Evolutionary conservation across 2,888 invertebrate genomes (phyloP).

Genomic region (Himalopsyche tibetana): DNA sequence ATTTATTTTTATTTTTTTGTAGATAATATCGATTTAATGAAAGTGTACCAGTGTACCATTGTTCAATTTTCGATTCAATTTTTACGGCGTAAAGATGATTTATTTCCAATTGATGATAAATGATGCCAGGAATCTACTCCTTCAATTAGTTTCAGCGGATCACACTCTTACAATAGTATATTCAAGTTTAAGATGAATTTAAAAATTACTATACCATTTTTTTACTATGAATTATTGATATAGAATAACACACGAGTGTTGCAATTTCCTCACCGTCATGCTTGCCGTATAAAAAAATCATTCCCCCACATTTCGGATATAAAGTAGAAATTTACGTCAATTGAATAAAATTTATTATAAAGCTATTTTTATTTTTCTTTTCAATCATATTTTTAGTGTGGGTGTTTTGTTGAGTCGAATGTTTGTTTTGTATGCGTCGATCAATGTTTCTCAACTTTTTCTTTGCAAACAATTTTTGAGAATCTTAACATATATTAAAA

Average conservation of each 20-base stretch:
- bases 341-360: constrained; percentile 6
- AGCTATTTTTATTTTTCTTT: constrained; percentile 5
- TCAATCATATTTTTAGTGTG: constrained; percentile 30
- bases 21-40: too few species aligned
- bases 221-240: neutral
- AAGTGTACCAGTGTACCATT: too few species aligned
- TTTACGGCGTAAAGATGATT: neutral
- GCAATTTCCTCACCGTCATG: neutral
- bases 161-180: neutral
- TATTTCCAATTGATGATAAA: neutral
- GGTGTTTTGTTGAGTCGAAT: constrained; percentile 12
- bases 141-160: neutral
- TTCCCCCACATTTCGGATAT: neutral
- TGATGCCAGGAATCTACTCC: neutral
- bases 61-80: too few species aligned
- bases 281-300: neutral
- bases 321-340: constrained; percentile 17
- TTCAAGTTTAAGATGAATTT: neutral
- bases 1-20: too few species aligned
- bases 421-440: constrained; percentile 17
- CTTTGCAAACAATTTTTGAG: neutral
- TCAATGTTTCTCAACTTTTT: neutral
- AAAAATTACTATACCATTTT: neutral
- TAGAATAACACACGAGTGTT: neutral
- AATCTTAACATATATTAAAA: neutral